phyloP scores from a whole-genome alignment of 2,113 vertebrate species.

The Baryphthengus martii region DNA sequence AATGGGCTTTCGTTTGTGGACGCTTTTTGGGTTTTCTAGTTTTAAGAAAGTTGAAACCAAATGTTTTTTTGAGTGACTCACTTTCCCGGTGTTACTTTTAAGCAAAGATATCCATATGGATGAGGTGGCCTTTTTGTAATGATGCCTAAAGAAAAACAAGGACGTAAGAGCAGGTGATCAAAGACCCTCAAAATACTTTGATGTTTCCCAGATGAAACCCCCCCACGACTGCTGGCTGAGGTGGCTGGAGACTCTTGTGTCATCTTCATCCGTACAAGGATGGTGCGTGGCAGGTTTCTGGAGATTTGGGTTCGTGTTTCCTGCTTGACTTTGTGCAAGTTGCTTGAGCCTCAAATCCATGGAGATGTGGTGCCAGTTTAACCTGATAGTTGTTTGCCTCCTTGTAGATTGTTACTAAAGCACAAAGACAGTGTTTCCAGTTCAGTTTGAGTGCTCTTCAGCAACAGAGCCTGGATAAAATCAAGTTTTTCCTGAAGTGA shows the following conservation, averaged over 20 bases:
- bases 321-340: background rate
- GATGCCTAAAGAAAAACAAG: background rate
- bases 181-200: background rate
- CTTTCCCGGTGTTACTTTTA: background rate
- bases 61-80: background rate
- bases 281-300: background rate
- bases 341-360: background rate
- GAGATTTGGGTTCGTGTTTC: background rate
- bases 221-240: background rate
- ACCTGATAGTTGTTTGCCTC: background rate
- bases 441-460: background rate
- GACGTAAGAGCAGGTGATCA: background rate
- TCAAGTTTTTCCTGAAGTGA: background rate
- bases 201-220: background rate
- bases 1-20: background rate
- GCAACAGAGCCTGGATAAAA: background rate
- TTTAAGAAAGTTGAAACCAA: background rate
- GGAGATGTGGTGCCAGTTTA: background rate
- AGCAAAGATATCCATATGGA: background rate
- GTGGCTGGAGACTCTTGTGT: background rate
- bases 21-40: background rate
- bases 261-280: fast-evolving
- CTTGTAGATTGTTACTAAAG: background rate
- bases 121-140: background rate
- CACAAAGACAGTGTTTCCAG: background rate